Evolutionary conservation across 2,113 vertebrate genomes (phyloP), one percentile per base, ranked within the genome.

Genomic region (Aspiorhynchus laticeps): DNA sequence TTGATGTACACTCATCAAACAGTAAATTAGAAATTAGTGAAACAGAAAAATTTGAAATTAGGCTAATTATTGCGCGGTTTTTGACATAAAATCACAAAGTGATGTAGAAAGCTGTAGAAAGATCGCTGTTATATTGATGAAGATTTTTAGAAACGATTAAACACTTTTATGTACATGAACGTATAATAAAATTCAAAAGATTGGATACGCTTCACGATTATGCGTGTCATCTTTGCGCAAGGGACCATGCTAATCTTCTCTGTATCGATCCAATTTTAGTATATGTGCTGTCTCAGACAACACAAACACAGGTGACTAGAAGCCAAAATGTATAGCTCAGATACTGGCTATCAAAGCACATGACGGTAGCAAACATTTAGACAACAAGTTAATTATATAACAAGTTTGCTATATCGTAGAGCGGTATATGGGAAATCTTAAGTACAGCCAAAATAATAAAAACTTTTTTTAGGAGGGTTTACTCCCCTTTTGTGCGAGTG

Each of bases 291-390:
- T 17, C 7, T 0, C 5, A 17, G 2, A 43, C 36, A 80, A 1
- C 56, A 81, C 36, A 0, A 0, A 0, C 0, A 0, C 0, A 0
- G 0, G 2, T 0, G n/a, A n/a, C n/a, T n/a, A 2, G 0, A 1
- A 0, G 0, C 2, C 2, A 7, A 0, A 0, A 7, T 59, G 24
- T n/a, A 79, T 14, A 51, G 46, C 1, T 31, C 26, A 0, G 7
- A 36, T 11, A 12, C 1, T 79, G 28, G 8, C 1, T 59, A 6
- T 79, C 5, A 80, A 11, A n/a, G 2, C 7, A 5, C 11, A 2
- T 2, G 36, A 19, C 2, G 79, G 53, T 80, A 38, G 0, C 2
- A 15, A 56, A 10, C 2, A 0, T 36, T 10, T 21, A 5, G 8
- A 24, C 48, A 78, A 31, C 10, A 24, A 21, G 4, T 10, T 1